A percentile compares a stretch with the other conserved stretches of the same genome.
phyloP scores from a whole-genome alignment of 2,797 vertebrate genomes.

The Merluccius polli region DNA sequence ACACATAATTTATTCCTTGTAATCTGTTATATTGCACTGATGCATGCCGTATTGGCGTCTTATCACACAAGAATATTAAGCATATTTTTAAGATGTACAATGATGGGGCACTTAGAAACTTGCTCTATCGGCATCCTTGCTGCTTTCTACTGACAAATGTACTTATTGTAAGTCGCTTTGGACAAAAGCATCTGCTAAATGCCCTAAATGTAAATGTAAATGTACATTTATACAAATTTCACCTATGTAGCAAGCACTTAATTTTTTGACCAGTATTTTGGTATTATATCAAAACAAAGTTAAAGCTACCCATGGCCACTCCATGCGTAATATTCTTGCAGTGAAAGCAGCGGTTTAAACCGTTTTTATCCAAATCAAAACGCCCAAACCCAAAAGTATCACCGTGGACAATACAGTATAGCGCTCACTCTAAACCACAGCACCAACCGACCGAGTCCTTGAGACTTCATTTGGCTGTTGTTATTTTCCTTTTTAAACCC shows the following conservation, averaged over 20 bases:
- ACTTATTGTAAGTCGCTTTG: too few relatives aligned
- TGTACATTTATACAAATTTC: neutral
- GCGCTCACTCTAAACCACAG: neutral
- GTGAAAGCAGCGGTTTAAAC: neutral
- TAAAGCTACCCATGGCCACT: neutral
- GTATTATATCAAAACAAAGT: neutral
- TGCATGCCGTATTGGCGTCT: neutral
- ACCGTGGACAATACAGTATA: neutral
- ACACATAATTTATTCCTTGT: neutral
- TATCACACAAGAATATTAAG: too few relatives aligned
- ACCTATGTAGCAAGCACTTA: neutral
- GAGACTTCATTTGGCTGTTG: constrained; percentile 32
- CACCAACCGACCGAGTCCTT: constrained; percentile 41
- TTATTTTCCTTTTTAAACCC: constrained; percentile 37
- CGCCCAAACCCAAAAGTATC: neutral
- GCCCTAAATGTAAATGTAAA: too few relatives aligned
- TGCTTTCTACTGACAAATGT: too few relatives aligned
- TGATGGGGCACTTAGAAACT: too few relatives aligned
- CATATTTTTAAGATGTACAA: too few relatives aligned
- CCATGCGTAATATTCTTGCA: neutral
- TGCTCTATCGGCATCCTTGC: too few relatives aligned
- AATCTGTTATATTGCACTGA: neutral
- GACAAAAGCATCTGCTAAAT: too few relatives aligned
- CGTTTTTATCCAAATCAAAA: neutral
- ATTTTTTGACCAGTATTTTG: neutral